Percentiles rank a stretch among this genome's conserved stretches.
phyloP scores from a whole-genome alignment of 23 tunicate species.

The Ascidia mentula region DNA sequence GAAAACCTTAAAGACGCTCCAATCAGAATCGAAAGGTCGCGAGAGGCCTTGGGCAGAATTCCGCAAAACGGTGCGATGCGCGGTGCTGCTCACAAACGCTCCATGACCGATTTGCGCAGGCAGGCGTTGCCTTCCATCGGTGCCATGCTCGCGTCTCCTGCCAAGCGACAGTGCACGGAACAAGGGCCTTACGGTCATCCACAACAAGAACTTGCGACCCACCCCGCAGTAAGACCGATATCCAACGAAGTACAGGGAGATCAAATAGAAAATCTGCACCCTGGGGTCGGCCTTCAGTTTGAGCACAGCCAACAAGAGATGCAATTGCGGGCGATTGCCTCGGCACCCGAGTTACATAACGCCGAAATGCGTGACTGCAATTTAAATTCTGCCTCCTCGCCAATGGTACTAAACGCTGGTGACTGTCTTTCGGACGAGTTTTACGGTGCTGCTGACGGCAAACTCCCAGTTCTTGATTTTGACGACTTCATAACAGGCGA shows the following conservation, averaged over 20 bases:
- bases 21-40: conserved; percentile 6
- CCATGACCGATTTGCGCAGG: conserved; percentile 1
- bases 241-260: background rate
- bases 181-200: background rate
- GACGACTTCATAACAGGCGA: conserved; percentile 23
- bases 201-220: background rate
- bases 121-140: conserved; percentile 24
- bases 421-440: conserved; percentile 6
- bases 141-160: conserved; percentile 12
- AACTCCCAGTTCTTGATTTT: conserved; percentile 1
- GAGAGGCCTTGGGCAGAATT: background rate
- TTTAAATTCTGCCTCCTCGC: background rate
- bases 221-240: background rate
- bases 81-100: background rate
- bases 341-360: background rate
- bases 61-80: background rate
- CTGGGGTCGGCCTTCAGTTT: background rate
- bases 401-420: background rate
- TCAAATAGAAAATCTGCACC: background rate
- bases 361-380: background rate
- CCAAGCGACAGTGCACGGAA: background rate
- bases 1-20: background rate
- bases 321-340: background rate
- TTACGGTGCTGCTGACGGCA: background rate
- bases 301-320: background rate